Conservation (phyloP, 2,797 vertebrate species). For the Fistularia commersonii region DNA sequence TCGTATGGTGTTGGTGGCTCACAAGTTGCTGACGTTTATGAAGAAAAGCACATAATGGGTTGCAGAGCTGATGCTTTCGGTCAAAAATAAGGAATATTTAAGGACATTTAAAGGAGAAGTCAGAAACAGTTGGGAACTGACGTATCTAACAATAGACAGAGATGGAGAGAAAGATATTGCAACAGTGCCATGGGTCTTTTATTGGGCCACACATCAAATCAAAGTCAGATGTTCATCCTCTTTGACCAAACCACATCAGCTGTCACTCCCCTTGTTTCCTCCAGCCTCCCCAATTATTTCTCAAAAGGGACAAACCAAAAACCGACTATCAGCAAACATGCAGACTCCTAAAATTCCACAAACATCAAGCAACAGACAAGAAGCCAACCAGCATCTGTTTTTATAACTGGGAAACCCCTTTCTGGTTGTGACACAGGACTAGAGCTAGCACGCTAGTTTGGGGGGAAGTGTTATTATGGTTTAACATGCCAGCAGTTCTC, state of each 20-base stretch:
- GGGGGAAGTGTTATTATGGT: slow-evolving; percentile 66
- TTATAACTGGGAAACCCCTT: slow-evolving; percentile 58
- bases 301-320: slow-evolving; percentile 60
- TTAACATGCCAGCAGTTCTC: slow-evolving; percentile 67
- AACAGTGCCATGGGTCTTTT: slow-evolving; percentile 47
- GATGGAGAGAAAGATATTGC: slow-evolving; percentile 37
- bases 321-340: slow-evolving; percentile 70
- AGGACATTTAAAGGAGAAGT: too few relatives aligned
- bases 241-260: slow-evolving; percentile 67
- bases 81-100: too few relatives aligned
- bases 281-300: slow-evolving; percentile 56
- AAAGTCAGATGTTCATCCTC: slow-evolving; percentile 67
- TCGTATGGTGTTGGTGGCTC: slow-evolving; percentile 11
- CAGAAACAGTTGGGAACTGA: not conserved
- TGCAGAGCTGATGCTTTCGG: slow-evolving; percentile 3
- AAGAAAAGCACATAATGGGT: slow-evolving; percentile 10
- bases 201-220: slow-evolving; percentile 65
- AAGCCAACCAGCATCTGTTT: slow-evolving; percentile 53
- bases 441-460: slow-evolving; percentile 52
- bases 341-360: slow-evolving; percentile 60
- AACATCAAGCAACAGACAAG: slow-evolving; percentile 47
- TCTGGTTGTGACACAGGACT: slow-evolving; percentile 44
- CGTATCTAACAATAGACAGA: slow-evolving; percentile 32
- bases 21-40: slow-evolving; percentile 16
- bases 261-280: slow-evolving; percentile 64